Base-by-base conservation (phyloP, 2,797 vertebrate genomes). In the Mormyrus hasselquistii region DNA sequence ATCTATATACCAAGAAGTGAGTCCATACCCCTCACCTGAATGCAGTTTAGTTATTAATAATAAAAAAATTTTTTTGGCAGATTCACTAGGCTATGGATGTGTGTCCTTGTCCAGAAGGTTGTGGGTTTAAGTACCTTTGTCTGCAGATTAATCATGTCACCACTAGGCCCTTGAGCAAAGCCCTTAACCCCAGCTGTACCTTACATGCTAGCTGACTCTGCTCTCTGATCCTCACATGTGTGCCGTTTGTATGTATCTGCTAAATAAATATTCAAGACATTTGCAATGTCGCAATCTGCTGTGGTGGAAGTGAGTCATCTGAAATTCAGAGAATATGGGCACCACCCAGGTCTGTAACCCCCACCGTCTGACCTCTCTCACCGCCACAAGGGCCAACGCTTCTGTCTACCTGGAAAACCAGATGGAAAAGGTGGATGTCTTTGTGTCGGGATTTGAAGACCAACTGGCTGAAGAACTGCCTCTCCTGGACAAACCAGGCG, bases 1-100 rank as follows among this genome's bases (percentile, higher is more conserved):
- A 92, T 62, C 96, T 98, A 83, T 98, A 97, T 2, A 92, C 94
- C 0, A 96, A 98, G 92, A 99, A 99, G 98, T 99, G 94, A 94
- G 95, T 95, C 89, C 16, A 55, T 6, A 69, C 57, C 19, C n/a
- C 16, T 53, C 16, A 25, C 38, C 3, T 2, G 41, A 41, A 14
- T 84, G 19, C 82, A 84, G 8, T 47, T 47, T 84, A 49, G n/a
- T 5, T 25, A 49, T 14, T 47, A 4, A 44, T 7, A 7, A 29
- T 29, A 62, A 25, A 25, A 25, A 62, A 2, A 0, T 1, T 34
- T 69, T 34, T 73, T 34, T 69, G 65, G 25, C 10, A 69, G 25
- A 59, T 22, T 62, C n/a, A 22, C 57, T 62, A 7, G n/a, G 57
- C 25, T 62, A 62, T 8, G 7, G 57, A 62, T 62, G 57, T 62